A percentile compares a stretch with the other conserved stretches of the same genome.
These are phyloP conservation scores for Chiridota heheva DNA, from an alignment of 35 echinoderm and acorn worm species.

Conservation along the genomic window DNA sequence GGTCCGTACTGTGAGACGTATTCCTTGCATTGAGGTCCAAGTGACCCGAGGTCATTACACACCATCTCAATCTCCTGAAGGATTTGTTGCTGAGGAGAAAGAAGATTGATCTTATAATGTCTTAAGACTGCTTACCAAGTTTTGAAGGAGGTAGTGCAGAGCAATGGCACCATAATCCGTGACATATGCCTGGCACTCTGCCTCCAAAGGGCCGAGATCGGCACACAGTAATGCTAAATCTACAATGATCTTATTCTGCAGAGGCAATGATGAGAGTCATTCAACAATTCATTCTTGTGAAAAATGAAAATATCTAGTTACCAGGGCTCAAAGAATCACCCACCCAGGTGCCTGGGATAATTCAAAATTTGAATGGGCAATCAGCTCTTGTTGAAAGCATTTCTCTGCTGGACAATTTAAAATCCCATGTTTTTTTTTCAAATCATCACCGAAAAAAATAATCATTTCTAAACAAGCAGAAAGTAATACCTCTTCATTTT, in stretches of 20 bases:
- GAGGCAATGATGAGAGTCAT: not conserved
- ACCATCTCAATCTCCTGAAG: not conserved
- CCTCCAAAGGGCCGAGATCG: not conserved
- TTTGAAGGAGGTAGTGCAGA: not conserved
- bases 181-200: conserved; percentile 26
- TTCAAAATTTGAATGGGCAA: no score
- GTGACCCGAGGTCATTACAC: not conserved
- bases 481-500: no score
- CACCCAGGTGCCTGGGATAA: no score
- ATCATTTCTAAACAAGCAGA: no score
- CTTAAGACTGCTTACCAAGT: conserved; percentile 33
- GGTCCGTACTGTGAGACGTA: conserved; percentile 14
- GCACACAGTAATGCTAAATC: not conserved
- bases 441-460: no score
- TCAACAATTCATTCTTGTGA: no score
- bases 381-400: no score
- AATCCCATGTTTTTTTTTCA: no score
- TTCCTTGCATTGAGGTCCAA: conserved; percentile 1
- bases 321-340: no score
- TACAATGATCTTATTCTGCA: conserved; percentile 22
- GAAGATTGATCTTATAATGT: not conserved
- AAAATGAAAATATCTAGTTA: no score
- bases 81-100: not conserved
- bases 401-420: no score
- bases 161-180: not conserved